A percentile compares a stretch with the other conserved stretches of the same genome.
phyloP scores from a whole-genome alignment of 2,888 invertebrate species.

The Leucozona laternaria region DNA sequence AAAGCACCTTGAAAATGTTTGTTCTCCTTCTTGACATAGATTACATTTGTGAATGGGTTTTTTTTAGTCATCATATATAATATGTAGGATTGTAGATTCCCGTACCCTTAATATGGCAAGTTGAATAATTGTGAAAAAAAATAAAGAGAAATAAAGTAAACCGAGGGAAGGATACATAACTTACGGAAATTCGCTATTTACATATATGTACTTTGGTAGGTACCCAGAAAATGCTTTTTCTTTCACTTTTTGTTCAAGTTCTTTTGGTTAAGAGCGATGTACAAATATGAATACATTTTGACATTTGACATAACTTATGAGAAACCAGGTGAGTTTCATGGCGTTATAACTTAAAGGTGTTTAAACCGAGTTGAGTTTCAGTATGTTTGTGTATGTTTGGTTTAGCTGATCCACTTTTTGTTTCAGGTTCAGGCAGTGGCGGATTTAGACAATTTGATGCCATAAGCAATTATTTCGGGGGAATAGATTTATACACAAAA shows the following conservation, averaged over 20 bases:
- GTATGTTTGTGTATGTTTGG: neutral
- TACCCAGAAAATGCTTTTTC: neutral
- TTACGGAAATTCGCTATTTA: neutral
- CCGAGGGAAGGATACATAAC: conserved; percentile 2
- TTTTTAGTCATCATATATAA: neutral
- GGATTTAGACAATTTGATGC: neutral
- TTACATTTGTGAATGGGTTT: conserved; percentile 33
- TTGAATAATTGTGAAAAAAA: conserved; percentile 24
- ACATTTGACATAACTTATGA: conserved; percentile 16
- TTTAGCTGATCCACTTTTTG: neutral
- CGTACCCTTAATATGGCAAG: neutral
- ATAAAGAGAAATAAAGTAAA: neutral
- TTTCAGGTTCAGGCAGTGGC: neutral
- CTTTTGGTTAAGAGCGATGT: conserved; percentile 7
- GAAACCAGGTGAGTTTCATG: conserved; percentile 9
- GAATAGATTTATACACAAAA: too few species aligned
- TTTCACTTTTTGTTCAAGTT: neutral
- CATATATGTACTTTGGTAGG: neutral
- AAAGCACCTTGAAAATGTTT: conserved; percentile 57
- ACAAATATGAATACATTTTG: conserved; percentile 15
- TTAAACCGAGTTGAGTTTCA: neutral
- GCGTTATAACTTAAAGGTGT: conserved; percentile 13
- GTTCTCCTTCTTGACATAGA: conserved; percentile 60
- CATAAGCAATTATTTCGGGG: neutral
- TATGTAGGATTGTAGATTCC: too few species aligned